phyloP scores from a whole-genome alignment of 2,797 vertebrate genomes.

The Choloepus didactylus region DNA sequence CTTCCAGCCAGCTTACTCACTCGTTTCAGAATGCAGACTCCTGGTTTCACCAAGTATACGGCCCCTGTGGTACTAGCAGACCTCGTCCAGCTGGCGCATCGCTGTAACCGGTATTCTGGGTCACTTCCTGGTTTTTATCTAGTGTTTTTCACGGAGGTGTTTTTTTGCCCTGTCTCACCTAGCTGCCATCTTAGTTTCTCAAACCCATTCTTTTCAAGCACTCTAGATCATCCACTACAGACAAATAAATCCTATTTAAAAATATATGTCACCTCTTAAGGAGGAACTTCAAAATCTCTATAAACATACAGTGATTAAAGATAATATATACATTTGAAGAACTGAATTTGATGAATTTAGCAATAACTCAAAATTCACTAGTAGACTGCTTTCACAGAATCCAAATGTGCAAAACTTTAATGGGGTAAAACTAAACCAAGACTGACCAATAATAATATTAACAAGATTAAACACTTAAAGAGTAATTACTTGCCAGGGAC shows the following conservation, averaged over 20 bases:
- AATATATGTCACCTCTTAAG: background rate
- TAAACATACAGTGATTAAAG: background rate
- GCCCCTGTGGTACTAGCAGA: too few species aligned
- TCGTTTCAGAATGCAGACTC: too few species aligned
- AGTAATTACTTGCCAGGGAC: background rate
- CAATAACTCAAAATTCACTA: background rate
- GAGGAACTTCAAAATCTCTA: constrained; percentile 1
- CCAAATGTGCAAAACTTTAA: constrained; percentile 22
- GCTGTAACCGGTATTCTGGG: too few species aligned
- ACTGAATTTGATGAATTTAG: background rate
- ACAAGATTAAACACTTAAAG: background rate
- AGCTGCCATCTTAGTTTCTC: too few species aligned
- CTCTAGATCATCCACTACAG: background rate
- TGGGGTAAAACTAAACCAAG: background rate
- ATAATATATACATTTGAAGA: background rate
- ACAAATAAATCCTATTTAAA: constrained; percentile 16
- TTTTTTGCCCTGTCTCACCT: too few species aligned
- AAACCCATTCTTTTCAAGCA: background rate
- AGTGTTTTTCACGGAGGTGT: too few species aligned
- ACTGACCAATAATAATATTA: background rate
- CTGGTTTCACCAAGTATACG: too few species aligned
- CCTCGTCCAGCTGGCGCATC: too few species aligned
- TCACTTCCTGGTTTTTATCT: too few species aligned
- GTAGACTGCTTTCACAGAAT: background rate
- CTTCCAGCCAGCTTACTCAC: too few species aligned